Conservation (phyloP, 2,113 vertebrate species). For the Elaphurus davidianus region DNA sequence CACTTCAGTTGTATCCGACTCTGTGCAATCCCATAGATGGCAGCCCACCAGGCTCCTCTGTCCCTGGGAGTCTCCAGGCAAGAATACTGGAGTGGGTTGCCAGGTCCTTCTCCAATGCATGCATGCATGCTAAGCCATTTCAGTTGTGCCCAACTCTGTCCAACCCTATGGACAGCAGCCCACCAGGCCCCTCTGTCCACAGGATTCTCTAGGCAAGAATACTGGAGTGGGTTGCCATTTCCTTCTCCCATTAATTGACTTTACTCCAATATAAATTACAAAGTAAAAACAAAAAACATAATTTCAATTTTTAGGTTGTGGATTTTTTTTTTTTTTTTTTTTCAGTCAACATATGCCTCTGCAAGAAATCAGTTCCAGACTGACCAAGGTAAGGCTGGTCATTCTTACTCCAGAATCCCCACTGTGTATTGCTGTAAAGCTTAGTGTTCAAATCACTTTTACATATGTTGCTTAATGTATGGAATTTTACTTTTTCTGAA, state of each 20-base stretch:
- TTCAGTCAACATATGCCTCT: not conserved
- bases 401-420: not conserved
- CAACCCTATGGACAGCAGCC: no score
- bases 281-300: not conserved
- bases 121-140: no score
- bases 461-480: not conserved
- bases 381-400: not conserved
- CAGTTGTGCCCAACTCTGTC: no score
- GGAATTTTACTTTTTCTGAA: constrained; percentile 37
- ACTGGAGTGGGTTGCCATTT: no score
- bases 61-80: no score
- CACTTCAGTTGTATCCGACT: no score
- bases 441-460: not conserved
- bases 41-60: no score
- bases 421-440: not conserved
- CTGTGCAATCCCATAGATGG: no score
- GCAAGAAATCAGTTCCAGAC: not conserved
- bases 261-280: not conserved
- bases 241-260: not conserved
- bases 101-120: no score
- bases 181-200: no score
- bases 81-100: no score
- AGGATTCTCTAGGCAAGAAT: no score
- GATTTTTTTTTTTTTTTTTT: not conserved
- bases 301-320: not conserved